Conservation (phyloP, 2,797 vertebrate species). For the Taenioides sp. region DNA sequence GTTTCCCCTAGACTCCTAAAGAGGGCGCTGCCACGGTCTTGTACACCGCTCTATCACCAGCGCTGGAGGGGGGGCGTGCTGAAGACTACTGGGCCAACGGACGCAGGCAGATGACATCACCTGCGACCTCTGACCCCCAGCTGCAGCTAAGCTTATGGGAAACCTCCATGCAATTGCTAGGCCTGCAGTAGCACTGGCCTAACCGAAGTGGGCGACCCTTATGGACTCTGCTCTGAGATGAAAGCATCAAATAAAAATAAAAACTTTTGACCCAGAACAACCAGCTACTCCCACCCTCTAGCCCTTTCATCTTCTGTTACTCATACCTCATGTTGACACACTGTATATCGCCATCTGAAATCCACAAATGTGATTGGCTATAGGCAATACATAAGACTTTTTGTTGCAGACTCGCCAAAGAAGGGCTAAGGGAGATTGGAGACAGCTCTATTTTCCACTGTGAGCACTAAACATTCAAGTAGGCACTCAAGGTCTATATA, state of each 20-base stretch:
- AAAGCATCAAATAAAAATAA: slow-evolving; percentile 26
- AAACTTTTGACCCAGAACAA: slow-evolving; percentile 30
- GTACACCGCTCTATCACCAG: slow-evolving; percentile 74
- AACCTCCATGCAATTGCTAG: slow-evolving; percentile 76
- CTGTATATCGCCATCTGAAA: slow-evolving; percentile 33
- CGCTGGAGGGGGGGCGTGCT: slow-evolving; percentile 77
- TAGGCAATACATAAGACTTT: slow-evolving; percentile 28
- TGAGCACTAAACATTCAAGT: slow-evolving; percentile 31
- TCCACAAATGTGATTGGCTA: slow-evolving; percentile 48
- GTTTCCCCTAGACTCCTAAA: slow-evolving; percentile 75
- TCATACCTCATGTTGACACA: slow-evolving; percentile 30
- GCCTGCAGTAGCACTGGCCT: slow-evolving; percentile 49
- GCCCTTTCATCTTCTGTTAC: slow-evolving; percentile 16
- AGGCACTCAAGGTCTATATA: slow-evolving; percentile 17
- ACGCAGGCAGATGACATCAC: slow-evolving; percentile 71
- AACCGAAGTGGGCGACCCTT: slow-evolving; percentile 8
- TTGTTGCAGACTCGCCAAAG: slow-evolving; percentile 46
- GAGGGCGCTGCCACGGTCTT: slow-evolving; percentile 83
- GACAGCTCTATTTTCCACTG: slow-evolving; percentile 33
- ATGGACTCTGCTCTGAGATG: slow-evolving; percentile 28
- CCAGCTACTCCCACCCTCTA: slow-evolving; percentile 19
- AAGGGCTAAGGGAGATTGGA: slow-evolving; percentile 56
- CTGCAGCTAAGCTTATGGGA: slow-evolving; percentile 84
- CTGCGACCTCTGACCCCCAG: slow-evolving; percentile 68
- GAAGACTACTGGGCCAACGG: slow-evolving; percentile 85